A percentile compares a stretch with the other conserved stretches of the same genome.
Conservation (phyloP, 2,113 vertebrate genomes). For the Colinus virginianus region DNA sequence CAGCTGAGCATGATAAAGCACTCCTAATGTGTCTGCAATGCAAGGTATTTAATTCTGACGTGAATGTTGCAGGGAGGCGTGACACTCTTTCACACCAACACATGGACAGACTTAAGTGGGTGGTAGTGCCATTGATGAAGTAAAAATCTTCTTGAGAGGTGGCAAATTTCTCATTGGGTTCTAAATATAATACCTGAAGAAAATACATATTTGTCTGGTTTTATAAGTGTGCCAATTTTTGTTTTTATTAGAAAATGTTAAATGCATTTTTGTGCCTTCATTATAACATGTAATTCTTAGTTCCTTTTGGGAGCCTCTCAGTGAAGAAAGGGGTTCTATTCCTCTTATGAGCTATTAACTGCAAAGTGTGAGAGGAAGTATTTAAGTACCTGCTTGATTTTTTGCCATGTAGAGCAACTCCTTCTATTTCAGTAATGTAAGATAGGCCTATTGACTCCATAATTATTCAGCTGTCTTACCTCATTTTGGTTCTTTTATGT, state of each 20-base stretch:
- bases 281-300: neutral
- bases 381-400: neutral
- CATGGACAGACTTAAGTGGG: conserved; percentile 41
- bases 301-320: neutral
- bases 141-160: conserved; percentile 11
- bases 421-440: neutral
- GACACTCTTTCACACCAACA: conserved; percentile 1
- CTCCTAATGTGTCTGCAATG: conserved; percentile 56
- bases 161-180: neutral
- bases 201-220: neutral
- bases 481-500: neutral
- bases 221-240: neutral
- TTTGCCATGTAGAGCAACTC: neutral
- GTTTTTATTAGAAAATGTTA: neutral
- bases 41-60: conserved; percentile 9
- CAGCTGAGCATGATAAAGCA: conserved; percentile 55
- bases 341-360: neutral
- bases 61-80: neutral
- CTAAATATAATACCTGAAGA: conserved; percentile 10
- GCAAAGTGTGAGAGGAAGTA: neutral
- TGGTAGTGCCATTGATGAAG: neutral
- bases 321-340: neutral
- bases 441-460: neutral
- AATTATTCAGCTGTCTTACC: neutral
- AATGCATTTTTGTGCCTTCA: neutral